phyloP scores from a whole-genome alignment of 1,140 invertebrate species.

The Pseudomyrmex concolor region DNA sequence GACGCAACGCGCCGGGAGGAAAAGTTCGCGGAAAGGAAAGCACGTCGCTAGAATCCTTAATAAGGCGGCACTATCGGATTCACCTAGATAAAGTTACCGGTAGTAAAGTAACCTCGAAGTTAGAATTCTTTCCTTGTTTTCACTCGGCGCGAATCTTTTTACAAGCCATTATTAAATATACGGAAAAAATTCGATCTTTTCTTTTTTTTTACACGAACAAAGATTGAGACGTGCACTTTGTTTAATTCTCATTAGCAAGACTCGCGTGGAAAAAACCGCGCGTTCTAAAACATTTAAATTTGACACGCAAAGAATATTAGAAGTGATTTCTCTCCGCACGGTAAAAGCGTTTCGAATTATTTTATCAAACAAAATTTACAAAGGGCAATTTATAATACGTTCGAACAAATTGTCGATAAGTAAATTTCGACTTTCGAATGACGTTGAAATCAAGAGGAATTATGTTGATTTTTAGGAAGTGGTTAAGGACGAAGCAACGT shows the following conservation, averaged over 20 bases:
- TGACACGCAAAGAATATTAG: conserved; percentile 21
- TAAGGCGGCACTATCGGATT: conserved; percentile 20
- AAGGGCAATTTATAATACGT: too few species aligned
- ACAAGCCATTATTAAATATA: conserved; percentile 24
- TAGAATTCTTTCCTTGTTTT: conserved; percentile 10
- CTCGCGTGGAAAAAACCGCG: background rate
- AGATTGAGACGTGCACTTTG: conserved; percentile 19
- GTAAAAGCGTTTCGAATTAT: background rate
- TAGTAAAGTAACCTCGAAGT: too few species aligned
- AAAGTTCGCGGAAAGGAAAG: conserved; percentile 19
- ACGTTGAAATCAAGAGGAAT: background rate
- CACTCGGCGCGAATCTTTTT: background rate
- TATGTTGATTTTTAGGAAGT: background rate
- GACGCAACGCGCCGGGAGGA: too few species aligned
- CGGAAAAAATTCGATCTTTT: background rate
- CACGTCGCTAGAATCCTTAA: conserved; percentile 61
- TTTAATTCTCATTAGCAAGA: background rate
- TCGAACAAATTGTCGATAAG: background rate
- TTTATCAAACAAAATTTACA: too few species aligned
- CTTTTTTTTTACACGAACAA: background rate
- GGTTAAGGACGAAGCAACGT: conserved; percentile 17
- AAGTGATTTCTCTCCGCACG: background rate
- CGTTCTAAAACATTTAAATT: conserved; percentile 9
- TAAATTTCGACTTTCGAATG: conserved; percentile 15
- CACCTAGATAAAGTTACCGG: conserved; percentile 14